Conservation (phyloP, 2,888 invertebrate species). For the Drosophila setosimentum region DNA sequence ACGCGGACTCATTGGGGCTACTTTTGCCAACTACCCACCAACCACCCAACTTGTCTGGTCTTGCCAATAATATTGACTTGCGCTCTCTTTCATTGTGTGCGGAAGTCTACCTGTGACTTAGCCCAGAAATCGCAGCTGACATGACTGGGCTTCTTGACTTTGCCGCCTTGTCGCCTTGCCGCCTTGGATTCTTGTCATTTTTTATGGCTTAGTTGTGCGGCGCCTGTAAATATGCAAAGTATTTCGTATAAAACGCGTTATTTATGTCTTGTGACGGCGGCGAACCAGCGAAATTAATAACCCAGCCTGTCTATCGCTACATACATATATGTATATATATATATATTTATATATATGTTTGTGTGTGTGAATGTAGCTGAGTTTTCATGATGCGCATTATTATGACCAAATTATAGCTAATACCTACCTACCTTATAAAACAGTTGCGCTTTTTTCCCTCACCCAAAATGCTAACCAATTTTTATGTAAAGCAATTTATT, state of each 20-base stretch:
- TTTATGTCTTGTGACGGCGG: constrained; percentile 61
- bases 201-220: constrained; percentile 72
- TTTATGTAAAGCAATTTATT: constrained; percentile 85
- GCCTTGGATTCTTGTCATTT: constrained; percentile 57
- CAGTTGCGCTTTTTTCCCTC: constrained; percentile 54
- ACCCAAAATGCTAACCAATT: constrained; percentile 67
- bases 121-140: constrained; percentile 77
- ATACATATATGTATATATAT: constrained; percentile 11
- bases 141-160: constrained; percentile 77
- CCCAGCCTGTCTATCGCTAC: constrained; percentile 45
- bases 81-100: constrained; percentile 50
- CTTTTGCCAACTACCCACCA: neutral
- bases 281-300: constrained; percentile 75
- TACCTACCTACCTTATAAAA: constrained; percentile 78
- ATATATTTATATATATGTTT: neutral
- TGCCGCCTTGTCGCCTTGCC: constrained; percentile 28
- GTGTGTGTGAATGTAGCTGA: constrained; percentile 33
- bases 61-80: constrained; percentile 70
- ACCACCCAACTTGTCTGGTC: neutral
- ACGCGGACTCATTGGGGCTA: constrained; percentile 29
- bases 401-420: constrained; percentile 84
- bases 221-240: constrained; percentile 75
- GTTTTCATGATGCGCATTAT: constrained; percentile 85
- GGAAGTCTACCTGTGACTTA: constrained; percentile 81
- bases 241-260: constrained; percentile 71